phyloP scores from a whole-genome alignment of 2,797 vertebrate species.

The Remorina albescens region DNA sequence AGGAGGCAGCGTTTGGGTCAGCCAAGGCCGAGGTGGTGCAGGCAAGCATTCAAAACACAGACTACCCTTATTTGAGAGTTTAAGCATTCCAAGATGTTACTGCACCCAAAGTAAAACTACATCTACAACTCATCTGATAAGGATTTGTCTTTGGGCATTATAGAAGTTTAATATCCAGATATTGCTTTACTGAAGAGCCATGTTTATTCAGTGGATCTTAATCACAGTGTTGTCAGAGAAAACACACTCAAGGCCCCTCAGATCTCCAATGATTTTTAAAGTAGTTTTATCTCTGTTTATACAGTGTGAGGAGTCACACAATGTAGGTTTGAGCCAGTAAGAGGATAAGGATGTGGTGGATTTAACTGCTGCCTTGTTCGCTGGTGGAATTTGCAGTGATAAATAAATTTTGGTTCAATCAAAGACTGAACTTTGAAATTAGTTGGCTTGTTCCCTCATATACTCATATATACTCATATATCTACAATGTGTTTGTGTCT shows the following conservation, averaged over 20 bases:
- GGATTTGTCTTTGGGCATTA: neutral
- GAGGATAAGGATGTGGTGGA: constrained; percentile 1
- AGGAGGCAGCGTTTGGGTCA: constrained; percentile 2
- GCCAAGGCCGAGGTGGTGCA: constrained; percentile 1
- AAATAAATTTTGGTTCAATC: constrained; percentile 3
- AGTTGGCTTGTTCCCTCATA: neutral
- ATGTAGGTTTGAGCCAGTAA: constrained; percentile 1
- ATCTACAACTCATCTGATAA: neutral
- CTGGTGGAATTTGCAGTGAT: neutral
- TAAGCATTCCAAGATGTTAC: neutral
- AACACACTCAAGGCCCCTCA: neutral
- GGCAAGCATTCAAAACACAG: neutral
- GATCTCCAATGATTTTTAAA: constrained; percentile 10
- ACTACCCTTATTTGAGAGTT: neutral
- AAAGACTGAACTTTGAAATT: constrained; percentile 12
- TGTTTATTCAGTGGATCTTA: neutral
- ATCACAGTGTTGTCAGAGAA: constrained; percentile 3
- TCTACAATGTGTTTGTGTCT: neutral
- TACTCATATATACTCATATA: neutral
- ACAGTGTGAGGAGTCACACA: constrained; percentile 7
- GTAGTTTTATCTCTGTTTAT: constrained; percentile 1
- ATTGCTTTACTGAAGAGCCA: neutral
- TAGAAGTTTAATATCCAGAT: neutral
- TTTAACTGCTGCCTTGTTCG: neutral
- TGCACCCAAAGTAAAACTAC: neutral